Evolutionary conservation across 2,113 vertebrate species (phyloP).

Genomic region (Rhagologus leucostigma): DNA sequence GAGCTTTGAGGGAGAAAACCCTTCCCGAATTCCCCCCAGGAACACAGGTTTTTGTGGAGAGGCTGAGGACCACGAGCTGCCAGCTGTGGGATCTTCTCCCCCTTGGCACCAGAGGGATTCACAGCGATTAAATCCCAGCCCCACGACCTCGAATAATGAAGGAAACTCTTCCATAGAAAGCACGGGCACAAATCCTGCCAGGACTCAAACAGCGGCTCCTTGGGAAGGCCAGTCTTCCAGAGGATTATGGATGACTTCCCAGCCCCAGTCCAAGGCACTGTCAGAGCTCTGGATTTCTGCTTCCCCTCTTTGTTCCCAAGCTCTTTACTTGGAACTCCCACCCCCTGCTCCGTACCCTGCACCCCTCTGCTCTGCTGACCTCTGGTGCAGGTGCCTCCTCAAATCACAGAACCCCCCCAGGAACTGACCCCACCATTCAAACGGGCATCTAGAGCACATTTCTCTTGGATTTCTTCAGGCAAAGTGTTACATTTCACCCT

Average conservation of each 20-base stretch:
- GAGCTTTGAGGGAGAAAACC: neutral
- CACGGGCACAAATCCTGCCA: neutral
- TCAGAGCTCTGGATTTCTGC: slow-evolving; percentile 13
- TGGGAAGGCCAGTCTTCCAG: neutral
- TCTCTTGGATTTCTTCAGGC: neutral
- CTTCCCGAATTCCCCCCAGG: neutral
- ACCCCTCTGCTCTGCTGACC: neutral
- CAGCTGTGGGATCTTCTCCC: neutral
- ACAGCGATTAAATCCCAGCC: neutral
- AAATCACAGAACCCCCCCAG: neutral
- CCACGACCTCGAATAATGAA: neutral
- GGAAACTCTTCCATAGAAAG: neutral
- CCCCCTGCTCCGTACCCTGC: neutral
- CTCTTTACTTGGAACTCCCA: neutral
- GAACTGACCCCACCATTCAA: neutral
- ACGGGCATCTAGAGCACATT: accelerated
- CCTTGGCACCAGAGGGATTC: neutral
- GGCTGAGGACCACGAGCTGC: neutral
- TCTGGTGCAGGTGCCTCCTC: neutral
- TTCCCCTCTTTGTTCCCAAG: slow-evolving; percentile 47
- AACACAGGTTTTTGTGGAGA: neutral
- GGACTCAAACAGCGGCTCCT: slow-evolving; percentile 32
- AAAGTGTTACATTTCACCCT: neutral
- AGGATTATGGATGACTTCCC: slow-evolving; percentile 54
- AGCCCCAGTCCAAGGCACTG: slow-evolving; percentile 18